Evolutionary conservation across 35 echinoderm and acorn worm genomes (phyloP).

Genomic region (Heliocidaris erythrogramma): DNA sequence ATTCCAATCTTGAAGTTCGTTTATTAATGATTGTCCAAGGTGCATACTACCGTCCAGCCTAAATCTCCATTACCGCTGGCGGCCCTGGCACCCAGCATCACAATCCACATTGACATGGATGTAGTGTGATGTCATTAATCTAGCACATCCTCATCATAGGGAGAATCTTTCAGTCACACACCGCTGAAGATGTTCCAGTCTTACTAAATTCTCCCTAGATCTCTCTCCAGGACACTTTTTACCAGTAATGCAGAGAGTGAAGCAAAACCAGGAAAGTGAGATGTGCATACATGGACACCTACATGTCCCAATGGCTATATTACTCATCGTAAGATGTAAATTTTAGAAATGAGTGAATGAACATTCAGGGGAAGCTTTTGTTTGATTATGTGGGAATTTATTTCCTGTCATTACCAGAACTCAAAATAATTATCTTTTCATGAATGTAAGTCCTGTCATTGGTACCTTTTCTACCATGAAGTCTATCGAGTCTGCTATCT

Average conservation of each 20-base stretch:
- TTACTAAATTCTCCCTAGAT: no score
- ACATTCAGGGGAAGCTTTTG: no score
- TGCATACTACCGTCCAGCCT: slow-evolving; percentile 47
- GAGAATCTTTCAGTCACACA: neutral
- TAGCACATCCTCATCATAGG: neutral
- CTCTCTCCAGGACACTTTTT: no score
- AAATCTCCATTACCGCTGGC: neutral
- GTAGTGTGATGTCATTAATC: slow-evolving; percentile 18
- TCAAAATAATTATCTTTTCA: neutral
- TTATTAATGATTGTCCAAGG: neutral
- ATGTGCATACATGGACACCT: neutral
- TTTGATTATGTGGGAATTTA: no score
- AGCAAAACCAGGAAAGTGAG: neutral
- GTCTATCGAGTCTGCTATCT: slow-evolving; percentile 88
- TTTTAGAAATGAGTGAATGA: no score
- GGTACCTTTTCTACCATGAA: slow-evolving; percentile 99
- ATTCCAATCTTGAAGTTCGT: no score
- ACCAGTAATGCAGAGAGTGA: no score
- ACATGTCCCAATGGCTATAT: neutral
- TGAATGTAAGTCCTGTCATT: neutral
- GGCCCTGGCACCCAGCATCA: slow-evolving; percentile 43
- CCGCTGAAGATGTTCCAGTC: no score
- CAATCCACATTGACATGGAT: slow-evolving; percentile 21
- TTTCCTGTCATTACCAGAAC: neutral
- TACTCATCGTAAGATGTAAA: neutral